Evolutionary conservation across 2,888 invertebrate species (phyloP).

Genomic region (Hofmannophila pseudospretella): DNA sequence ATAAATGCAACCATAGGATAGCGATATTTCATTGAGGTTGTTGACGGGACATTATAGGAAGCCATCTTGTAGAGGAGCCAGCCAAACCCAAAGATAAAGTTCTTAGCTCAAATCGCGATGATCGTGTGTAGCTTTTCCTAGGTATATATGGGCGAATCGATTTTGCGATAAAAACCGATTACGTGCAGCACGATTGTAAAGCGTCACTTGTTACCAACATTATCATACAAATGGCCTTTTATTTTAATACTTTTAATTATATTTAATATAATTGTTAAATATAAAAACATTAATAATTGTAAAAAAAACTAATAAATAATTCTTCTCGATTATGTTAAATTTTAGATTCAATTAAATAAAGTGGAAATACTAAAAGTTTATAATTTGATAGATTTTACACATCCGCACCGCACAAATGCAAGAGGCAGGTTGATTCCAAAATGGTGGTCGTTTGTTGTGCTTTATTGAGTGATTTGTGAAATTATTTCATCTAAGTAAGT

Average conservation of each 20-base stretch:
- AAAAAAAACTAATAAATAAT: neutral
- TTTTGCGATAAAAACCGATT: neutral
- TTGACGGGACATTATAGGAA: too few species aligned
- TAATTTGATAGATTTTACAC: conserved; percentile 26
- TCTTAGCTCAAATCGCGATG: too few species aligned
- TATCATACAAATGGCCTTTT: conserved; percentile 9
- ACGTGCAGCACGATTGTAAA: conserved; percentile 8
- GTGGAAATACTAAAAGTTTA: conserved; percentile 4
- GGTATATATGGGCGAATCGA: too few species aligned
- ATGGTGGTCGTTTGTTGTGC: conserved; percentile 79
- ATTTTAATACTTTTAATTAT: conserved; percentile 12
- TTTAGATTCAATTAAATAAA: neutral
- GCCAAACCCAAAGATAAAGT: too few species aligned
- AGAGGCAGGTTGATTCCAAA: conserved; percentile 64
- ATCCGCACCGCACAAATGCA: conserved; percentile 43
- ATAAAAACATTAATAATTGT: neutral
- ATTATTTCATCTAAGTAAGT: conserved; percentile 37
- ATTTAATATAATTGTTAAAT: neutral
- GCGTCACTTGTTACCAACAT: conserved; percentile 44
- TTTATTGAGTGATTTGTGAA: conserved; percentile 54
- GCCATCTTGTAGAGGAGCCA: too few species aligned
- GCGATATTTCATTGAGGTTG: too few species aligned
- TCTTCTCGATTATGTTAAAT: too few species aligned
- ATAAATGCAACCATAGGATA: too few species aligned
- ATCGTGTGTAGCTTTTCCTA: too few species aligned